A percentile compares a stretch with the other conserved stretches of the same genome.
These are phyloP conservation scores for Syngnathus acus DNA, from an alignment of 2,797 vertebrate genomes.

Conservation along the genomic window DNA sequence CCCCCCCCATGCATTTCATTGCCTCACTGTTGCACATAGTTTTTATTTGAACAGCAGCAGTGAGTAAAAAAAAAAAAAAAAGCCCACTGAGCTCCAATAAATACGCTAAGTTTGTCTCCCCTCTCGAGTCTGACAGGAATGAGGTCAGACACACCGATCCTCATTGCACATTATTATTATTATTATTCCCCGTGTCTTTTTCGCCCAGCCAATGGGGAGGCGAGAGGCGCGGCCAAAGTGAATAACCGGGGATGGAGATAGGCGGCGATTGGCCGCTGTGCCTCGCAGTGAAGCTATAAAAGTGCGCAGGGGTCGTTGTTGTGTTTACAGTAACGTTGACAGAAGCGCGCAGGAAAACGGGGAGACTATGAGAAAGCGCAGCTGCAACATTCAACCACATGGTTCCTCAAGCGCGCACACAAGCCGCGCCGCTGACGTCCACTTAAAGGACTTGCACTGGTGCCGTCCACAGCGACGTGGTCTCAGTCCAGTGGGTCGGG, in stretches of 20 bases:
- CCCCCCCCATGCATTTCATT: neutral
- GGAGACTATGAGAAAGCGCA: conserved; percentile 79
- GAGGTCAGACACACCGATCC: conserved; percentile 97
- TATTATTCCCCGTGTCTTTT: conserved; percentile 77
- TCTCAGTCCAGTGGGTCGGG: conserved; percentile 55
- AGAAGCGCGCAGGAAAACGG: conserved; percentile 71
- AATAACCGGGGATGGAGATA: conserved; percentile 85
- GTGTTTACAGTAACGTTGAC: conserved; percentile 79
- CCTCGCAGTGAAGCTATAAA: conserved; percentile 81
- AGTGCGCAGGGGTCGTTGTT: conserved; percentile 70
- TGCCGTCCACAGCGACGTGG: conserved; percentile 47
- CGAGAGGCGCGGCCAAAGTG: conserved; percentile 67
- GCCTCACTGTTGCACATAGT: neutral
- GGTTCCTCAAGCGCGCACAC: conserved; percentile 65
- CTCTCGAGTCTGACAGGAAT: conserved; percentile 84
- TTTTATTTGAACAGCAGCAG: conserved; percentile 5
- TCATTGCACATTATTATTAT: conserved; percentile 95
- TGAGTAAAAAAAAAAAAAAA: neutral
- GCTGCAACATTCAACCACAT: conserved; percentile 73
- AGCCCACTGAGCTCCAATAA: neutral
- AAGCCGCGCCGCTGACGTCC: conserved; percentile 64
- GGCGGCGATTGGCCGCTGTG: conserved; percentile 72
- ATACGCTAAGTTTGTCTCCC: neutral
- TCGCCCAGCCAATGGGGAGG: conserved; percentile 75
- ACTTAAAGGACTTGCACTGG: conserved; percentile 55